Evolutionary conservation across 2,797 vertebrate species (phyloP).

Genomic region (Rhabdomys pumilio): DNA sequence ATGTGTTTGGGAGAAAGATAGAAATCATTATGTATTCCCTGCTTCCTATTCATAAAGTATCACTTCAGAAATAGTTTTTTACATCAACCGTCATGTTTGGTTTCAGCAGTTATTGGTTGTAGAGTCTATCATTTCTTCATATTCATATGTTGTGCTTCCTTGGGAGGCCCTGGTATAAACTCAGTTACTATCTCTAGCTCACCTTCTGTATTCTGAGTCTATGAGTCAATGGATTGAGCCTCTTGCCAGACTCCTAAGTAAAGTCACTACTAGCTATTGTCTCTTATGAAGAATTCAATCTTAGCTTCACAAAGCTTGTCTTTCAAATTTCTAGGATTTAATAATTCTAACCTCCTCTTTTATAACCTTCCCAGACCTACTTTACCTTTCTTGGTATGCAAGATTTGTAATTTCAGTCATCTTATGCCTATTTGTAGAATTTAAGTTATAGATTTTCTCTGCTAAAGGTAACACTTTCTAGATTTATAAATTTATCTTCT

Average conservation of each 20-base stretch:
- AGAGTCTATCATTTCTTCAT: neutral
- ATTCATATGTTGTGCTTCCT: neutral
- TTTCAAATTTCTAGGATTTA: neutral
- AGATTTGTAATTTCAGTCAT: constrained; percentile 34
- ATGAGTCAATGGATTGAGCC: neutral
- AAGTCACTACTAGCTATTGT: neutral
- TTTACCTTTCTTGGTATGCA: neutral
- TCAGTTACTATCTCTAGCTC: neutral
- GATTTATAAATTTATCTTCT: neutral
- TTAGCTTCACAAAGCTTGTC: neutral
- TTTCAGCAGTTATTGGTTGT: neutral
- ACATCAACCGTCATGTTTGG: neutral
- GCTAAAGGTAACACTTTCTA: constrained; percentile 29
- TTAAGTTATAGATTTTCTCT: neutral
- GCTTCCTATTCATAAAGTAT: neutral
- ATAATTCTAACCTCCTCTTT: neutral
- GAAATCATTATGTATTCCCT: neutral
- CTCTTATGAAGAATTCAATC: neutral
- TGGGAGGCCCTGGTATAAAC: neutral
- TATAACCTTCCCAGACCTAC: neutral
- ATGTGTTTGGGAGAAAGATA: neutral
- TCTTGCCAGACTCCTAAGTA: neutral
- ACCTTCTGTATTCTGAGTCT: neutral
- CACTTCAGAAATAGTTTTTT: neutral
- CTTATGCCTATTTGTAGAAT: constrained; percentile 17